A percentile compares a stretch with the other conserved stretches of the same genome.
These are phyloP conservation scores for Clunio marinus DNA, from an alignment of 2,888 invertebrate species.

Conservation along the genomic window DNA sequence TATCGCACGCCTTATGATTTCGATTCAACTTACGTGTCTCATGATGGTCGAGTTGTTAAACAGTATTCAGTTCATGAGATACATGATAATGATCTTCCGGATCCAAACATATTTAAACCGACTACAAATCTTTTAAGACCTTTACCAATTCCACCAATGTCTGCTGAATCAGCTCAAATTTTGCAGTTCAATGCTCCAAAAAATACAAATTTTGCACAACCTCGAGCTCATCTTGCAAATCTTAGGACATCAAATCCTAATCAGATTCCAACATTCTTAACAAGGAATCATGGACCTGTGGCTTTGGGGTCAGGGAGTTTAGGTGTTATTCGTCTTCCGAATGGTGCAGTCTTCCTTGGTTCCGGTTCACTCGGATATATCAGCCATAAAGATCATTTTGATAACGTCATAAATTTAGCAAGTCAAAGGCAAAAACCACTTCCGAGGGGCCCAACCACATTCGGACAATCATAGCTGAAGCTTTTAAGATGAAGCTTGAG, in stretches of 20 bases:
- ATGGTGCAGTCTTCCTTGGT: constrained; percentile 50
- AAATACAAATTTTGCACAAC: constrained; percentile 18
- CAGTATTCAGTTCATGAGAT: constrained; percentile 51
- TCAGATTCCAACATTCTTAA: constrained; percentile 38
- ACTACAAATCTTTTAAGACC: background rate
- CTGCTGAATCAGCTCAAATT: constrained; percentile 38
- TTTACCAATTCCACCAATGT: constrained; percentile 41
- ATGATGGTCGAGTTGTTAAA: constrained; percentile 48
- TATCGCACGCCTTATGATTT: constrained; percentile 40
- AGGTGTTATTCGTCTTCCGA: constrained; percentile 49
- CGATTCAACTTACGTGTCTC: constrained; percentile 43
- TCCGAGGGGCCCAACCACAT: background rate
- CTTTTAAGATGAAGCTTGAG: too few species aligned
- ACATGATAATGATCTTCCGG: constrained; percentile 46
- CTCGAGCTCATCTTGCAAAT: background rate
- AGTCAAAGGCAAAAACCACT: constrained; percentile 4
- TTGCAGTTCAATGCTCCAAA: background rate
- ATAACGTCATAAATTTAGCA: constrained; percentile 22
- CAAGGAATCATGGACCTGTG: constrained; percentile 43
- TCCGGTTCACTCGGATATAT: constrained; percentile 51
- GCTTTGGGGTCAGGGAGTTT: constrained; percentile 51
- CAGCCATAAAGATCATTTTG: constrained; percentile 45
- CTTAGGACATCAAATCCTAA: background rate
- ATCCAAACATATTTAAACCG: background rate
- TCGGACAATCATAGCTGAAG: constrained; percentile 9